Percentiles rank a stretch among this genome's conserved stretches.
Evolutionary conservation across 2,797 vertebrate species (phyloP).

Genomic region (Syndactyla subalaris): DNA sequence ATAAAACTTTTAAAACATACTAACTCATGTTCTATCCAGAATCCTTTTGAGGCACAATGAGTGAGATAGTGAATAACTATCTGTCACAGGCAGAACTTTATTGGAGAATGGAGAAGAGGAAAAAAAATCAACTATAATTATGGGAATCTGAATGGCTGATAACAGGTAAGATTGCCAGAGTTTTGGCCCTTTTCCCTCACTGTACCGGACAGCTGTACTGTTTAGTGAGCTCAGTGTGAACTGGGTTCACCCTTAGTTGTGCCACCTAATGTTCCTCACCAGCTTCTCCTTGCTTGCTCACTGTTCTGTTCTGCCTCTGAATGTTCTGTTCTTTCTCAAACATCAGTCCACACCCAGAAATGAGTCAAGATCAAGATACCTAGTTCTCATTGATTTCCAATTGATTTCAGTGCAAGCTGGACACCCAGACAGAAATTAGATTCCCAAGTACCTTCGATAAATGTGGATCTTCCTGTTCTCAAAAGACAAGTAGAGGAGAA

Average conservation of each 20-base stretch:
- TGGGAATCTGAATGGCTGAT: neutral
- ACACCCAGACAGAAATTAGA: neutral
- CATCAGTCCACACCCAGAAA: neutral
- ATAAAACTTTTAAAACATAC: neutral
- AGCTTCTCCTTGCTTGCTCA: neutral
- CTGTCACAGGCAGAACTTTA: neutral
- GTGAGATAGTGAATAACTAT: neutral
- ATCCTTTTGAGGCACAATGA: neutral
- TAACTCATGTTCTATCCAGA: neutral
- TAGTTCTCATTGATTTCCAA: neutral
- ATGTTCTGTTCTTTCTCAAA: neutral
- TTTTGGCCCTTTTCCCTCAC: neutral
- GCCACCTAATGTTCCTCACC: neutral
- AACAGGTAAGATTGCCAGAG: neutral
- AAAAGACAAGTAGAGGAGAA: neutral
- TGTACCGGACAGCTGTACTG: neutral
- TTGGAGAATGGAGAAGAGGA: neutral
- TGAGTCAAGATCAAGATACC: neutral
- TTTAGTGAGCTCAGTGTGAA: neutral
- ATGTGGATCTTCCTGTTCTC: neutral
- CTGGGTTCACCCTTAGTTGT: neutral
- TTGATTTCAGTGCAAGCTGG: neutral
- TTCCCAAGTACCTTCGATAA: neutral
- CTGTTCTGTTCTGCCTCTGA: neutral
- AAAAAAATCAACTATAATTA: neutral